A percentile compares a stretch with the other conserved stretches of the same genome.
phyloP scores from a whole-genome alignment of 64 coral and sea anemone genomes.

The Platygyra sinensis region DNA sequence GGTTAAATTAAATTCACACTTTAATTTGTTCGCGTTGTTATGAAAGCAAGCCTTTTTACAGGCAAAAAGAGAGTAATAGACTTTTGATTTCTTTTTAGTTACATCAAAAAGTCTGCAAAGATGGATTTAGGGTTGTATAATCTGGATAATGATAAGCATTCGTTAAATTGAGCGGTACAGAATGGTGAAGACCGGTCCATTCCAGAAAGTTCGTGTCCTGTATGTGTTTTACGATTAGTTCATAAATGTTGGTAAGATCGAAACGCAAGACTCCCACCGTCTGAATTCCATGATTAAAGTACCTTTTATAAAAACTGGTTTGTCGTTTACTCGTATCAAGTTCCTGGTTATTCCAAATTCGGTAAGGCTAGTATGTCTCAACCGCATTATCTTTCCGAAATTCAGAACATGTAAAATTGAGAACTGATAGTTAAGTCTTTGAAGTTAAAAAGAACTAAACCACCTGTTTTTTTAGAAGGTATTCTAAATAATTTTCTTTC shows the following conservation, averaged over 20 bases:
- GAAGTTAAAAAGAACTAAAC: no score
- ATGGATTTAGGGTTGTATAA: neutral
- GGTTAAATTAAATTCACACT: neutral
- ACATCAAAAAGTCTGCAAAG: neutral
- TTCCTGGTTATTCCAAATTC: no score
- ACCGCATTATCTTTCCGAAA: no score
- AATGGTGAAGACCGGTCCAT: constrained; percentile 10
- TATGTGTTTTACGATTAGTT: neutral
- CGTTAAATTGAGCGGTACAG: neutral
- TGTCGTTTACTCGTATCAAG: no score
- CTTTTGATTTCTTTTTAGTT: constrained; percentile 10
- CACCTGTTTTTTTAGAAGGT: no score
- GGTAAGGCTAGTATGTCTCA: no score
- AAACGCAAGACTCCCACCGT: neutral
- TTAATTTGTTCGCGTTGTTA: neutral
- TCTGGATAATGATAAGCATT: neutral
- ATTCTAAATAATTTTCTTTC: no score
- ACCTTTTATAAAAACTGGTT: no score
- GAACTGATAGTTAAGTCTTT: no score
- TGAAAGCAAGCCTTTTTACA: neutral
- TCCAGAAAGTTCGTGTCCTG: constrained; percentile 4
- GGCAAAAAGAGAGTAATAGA: constrained; percentile 14
- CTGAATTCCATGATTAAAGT: neutral
- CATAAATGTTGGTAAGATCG: neutral
- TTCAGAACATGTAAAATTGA: no score